Conservation (phyloP, 37 sponge, comb jelly and placozoan species). For the Tethya wilhelma region DNA sequence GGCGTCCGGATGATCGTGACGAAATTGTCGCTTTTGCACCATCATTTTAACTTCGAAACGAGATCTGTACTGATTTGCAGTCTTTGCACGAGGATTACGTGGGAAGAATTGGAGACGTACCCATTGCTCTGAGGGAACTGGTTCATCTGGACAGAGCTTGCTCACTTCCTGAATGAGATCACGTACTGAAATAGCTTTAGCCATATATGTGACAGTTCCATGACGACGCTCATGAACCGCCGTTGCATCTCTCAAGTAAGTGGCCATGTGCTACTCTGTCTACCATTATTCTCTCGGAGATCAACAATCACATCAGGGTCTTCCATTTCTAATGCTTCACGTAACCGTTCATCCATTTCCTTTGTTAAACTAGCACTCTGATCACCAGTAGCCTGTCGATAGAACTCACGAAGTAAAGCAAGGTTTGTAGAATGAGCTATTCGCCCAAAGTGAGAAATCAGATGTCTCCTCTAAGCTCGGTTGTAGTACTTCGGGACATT, state of each 20-base stretch:
- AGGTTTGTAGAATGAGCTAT: slow-evolving; percentile 13
- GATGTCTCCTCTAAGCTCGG: slow-evolving; percentile 25
- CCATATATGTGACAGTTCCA: slow-evolving; percentile 19
- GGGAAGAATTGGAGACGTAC: slow-evolving; percentile 21
- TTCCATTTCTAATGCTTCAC: slow-evolving; percentile 39
- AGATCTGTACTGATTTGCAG: slow-evolving; percentile 17
- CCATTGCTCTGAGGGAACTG: slow-evolving; percentile 33
- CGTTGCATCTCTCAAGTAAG: slow-evolving; percentile 22
- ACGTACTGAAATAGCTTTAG: slow-evolving; percentile 41
- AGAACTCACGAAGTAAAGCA: slow-evolving; percentile 16
- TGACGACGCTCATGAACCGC: slow-evolving; percentile 42
- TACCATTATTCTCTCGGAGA: slow-evolving; percentile 14
- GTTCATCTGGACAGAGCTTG: slow-evolving; percentile 11
- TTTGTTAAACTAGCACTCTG: slow-evolving; percentile 7
- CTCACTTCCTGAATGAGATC: slow-evolving; percentile 30
- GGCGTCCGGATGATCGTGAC: slow-evolving; percentile 19
- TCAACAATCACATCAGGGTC: slow-evolving; percentile 37
- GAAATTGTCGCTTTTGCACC: slow-evolving; percentile 33
- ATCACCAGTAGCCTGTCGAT: slow-evolving; percentile 35
- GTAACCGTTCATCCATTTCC: slow-evolving; percentile 23
- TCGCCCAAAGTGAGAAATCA: slow-evolving; percentile 33
- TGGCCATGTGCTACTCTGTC: background rate
- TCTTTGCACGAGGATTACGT: slow-evolving; percentile 15
- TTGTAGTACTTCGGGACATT: slow-evolving; percentile 28
- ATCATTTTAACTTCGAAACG: slow-evolving; percentile 26